phyloP scores from a whole-genome alignment of 2,113 vertebrate genomes.

The Axis porcinus region DNA sequence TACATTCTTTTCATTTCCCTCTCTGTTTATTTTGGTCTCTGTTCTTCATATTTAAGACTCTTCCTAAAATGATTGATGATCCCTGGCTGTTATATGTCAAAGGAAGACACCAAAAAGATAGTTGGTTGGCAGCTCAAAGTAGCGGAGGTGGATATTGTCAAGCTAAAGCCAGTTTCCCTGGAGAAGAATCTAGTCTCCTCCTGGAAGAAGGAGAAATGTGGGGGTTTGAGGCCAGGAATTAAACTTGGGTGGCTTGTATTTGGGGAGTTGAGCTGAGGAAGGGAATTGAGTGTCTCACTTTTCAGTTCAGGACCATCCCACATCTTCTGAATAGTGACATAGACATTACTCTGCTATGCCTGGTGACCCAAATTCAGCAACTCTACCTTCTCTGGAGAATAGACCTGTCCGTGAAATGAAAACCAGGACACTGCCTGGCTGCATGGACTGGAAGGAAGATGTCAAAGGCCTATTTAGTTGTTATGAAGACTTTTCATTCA shows the following conservation, averaged over 20 bases:
- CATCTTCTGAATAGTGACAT: not conserved
- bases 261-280: not conserved
- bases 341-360: not conserved
- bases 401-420: not conserved
- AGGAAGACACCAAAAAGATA: not conserved
- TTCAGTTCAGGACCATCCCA: not conserved
- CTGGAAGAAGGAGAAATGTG: not conserved
- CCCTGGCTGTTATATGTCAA: not conserved
- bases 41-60: not conserved
- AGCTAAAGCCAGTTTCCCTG: not conserved
- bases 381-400: not conserved
- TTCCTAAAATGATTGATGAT: not conserved
- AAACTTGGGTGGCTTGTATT: not conserved
- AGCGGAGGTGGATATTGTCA: not conserved
- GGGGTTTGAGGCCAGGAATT: not conserved
- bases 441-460: not conserved
- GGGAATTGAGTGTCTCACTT: not conserved
- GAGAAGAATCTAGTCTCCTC: not conserved
- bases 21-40: not conserved
- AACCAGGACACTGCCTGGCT: not conserved
- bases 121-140: not conserved
- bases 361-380: not conserved
- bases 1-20: not conserved
- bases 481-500: not conserved
- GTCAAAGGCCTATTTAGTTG: not conserved